These are phyloP conservation scores for Luperina nickerlii DNA, from an alignment of 2,888 invertebrate species.

Conservation along the genomic window DNA sequence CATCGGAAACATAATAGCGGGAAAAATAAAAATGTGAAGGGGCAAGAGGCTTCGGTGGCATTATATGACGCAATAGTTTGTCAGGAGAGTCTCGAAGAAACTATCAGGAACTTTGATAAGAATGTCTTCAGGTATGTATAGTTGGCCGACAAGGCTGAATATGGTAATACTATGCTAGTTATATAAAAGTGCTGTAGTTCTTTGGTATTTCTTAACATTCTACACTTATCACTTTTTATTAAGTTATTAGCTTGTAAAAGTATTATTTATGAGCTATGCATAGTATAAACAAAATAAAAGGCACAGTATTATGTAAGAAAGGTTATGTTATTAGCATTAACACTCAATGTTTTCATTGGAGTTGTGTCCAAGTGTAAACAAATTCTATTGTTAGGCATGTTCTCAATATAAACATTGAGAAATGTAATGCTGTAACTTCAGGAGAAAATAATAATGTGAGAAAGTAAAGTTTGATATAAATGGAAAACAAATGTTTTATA, in stretches of 20 bases:
- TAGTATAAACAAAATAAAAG: constrained; percentile 9
- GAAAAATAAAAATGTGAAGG: constrained; percentile 82
- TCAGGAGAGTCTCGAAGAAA: constrained; percentile 84
- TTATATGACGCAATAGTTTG: constrained; percentile 81
- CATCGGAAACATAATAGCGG: constrained; percentile 82
- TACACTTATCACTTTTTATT: too few species aligned
- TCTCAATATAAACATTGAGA: constrained; percentile 11
- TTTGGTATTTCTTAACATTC: neutral
- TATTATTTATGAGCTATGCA: neutral
- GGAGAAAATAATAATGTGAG: neutral
- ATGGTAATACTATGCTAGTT: constrained; percentile 7
- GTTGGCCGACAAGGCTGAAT: constrained; percentile 25
- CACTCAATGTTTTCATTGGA: constrained; percentile 40
- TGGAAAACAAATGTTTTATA: neutral
- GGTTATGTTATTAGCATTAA: constrained; percentile 26
- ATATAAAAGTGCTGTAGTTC: constrained; percentile 19
- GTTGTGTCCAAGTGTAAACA: constrained; percentile 33
- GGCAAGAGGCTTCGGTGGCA: constrained; percentile 74
- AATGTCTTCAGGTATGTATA: constrained; percentile 77
- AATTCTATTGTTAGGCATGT: constrained; percentile 22
- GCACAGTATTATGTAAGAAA: constrained; percentile 40
- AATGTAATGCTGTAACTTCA: neutral
- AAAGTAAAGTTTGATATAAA: neutral
- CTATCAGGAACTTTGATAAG: constrained; percentile 84
- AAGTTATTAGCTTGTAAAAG: neutral